Evolutionary conservation across 1,140 invertebrate genomes (phyloP), one percentile per base, ranked within the genome.

Genomic region (Euura lappo): DNA sequence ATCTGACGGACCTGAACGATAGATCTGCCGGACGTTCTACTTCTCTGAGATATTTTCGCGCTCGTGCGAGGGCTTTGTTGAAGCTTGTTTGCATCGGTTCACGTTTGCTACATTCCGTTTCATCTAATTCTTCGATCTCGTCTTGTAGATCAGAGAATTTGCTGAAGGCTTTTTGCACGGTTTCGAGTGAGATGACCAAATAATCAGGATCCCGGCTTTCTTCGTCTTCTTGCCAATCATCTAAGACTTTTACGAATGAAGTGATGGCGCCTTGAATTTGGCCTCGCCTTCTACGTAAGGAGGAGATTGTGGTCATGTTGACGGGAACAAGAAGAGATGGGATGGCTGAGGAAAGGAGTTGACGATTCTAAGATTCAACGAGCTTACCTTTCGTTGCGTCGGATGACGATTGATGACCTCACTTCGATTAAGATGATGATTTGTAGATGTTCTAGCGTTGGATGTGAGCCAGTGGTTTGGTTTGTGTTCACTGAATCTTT

Each of bases 241-340:
- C 71, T 10, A 46, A n/a, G 28, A 3, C 6, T 42, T 10, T 67
- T n/a, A n/a, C 28, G 2, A 68, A 42, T 45, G 28, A 68, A 2
- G 45, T 72, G 28, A 72, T 72, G 6, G 71, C 11, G n/a, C 44
- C 71, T 28, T 72, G 42, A 28, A 72, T 72, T 11, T 45, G 45
- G 45, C 45, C 64, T 11, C 71, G 28, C 43, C n/a, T 46, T 28
- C 65, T 67, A 4, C 71, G 45, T 42, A 72, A 46, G 3, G 65
- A 13, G 42, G 10, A n/a, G 44, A 66, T 42, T 72, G n/a, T n/a
- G n/a, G n/a, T n/a, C n/a, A n/a, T n/a, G n/a, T n/a, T n/a, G n/a
- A n/a, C n/a, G n/a, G n/a, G 28, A 11, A 11, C 11, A 5, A 11
- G 11, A 11, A 51, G 47, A 51, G 11, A 11, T 11, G 47, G 11